Evolutionary conservation across 1,140 invertebrate species (phyloP), one percentile per base, ranked within the genome.

Genomic region (Atopsyche davidsoni): DNA sequence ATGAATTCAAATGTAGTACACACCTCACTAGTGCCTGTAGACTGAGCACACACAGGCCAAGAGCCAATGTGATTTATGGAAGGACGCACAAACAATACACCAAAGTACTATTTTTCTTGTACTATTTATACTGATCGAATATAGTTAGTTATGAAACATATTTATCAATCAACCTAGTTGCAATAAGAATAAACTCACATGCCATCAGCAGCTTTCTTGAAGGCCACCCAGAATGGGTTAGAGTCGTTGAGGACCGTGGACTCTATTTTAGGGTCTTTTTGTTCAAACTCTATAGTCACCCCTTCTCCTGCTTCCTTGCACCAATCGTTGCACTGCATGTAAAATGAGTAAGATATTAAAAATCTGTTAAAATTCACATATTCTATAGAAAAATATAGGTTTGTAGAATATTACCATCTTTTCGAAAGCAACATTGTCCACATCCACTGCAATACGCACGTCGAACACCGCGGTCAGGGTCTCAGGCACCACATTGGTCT

Each of bases 401-500:
- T n/a, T n/a, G n/a, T 16, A 22, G 13, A 40, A 17, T 40, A 22
- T 18, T 65, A 96, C 79, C 64, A 75, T 82, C 3, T 75, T 69
- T 62, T 92, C 84, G 61, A 95, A 85, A 53, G 83, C 77, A 0
- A 69, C 64, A 18, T 85, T 76, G 65, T 91, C 75, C 2, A 81
- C 75, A 6, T 80, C 76, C 1, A 87, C 75, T 0, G 89, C 79
- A 3, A 96, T 64, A 1, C 94, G 79, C 22, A 92, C 73, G 67
- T 97, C 93, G 64, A 96, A 92, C 14, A 75, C 75, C 1, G 82
- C 85, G 0, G 69, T 75, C 17, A 96, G 64, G 60, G 86, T 77
- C 34, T 85, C 80, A 1, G 95, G 95, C 40, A 97, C 78, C 2
- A 97, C 91, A 70, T 98, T 98, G n/a, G 79, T 73, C 68, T 96